Evolutionary conservation across 2,797 vertebrate genomes (phyloP).

Genomic region (Sebastes hubbsi): DNA sequence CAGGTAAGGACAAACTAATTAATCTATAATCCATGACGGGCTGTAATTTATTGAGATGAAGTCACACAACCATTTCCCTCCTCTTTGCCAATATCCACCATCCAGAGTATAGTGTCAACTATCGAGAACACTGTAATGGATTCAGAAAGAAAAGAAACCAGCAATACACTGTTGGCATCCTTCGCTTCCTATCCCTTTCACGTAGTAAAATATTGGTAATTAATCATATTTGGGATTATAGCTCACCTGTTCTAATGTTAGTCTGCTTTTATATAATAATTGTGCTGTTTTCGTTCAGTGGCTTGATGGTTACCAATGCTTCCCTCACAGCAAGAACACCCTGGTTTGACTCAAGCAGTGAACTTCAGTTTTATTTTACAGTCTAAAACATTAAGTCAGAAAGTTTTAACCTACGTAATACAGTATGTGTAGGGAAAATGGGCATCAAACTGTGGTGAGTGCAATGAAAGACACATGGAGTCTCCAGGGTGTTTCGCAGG

Average conservation of each 20-base stretch:
- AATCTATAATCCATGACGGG: constrained; percentile 57
- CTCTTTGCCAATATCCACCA: constrained; percentile 32
- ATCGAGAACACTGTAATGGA: background rate
- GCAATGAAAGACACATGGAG: background rate
- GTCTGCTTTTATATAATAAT: background rate
- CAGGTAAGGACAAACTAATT: constrained; percentile 70
- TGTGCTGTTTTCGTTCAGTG: background rate
- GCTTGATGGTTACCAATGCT: background rate
- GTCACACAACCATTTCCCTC: constrained; percentile 23
- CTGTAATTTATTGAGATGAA: constrained; percentile 59
- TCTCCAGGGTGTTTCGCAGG: background rate
- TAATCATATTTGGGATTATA: background rate
- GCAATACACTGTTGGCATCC: background rate
- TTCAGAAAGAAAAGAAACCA: background rate
- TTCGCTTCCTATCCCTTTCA: background rate
- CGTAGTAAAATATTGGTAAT: background rate
- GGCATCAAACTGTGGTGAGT: background rate
- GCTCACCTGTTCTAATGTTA: background rate
- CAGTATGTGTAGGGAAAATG: background rate
- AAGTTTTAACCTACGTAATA: background rate
- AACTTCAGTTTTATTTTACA: background rate
- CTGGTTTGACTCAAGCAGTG: background rate
- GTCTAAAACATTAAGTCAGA: background rate
- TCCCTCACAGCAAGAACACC: constrained; percentile 4
- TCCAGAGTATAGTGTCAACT: constrained; percentile 14